Conservation (phyloP, 1,140 invertebrate genomes). For the Leptonema lineaticorne region DNA sequence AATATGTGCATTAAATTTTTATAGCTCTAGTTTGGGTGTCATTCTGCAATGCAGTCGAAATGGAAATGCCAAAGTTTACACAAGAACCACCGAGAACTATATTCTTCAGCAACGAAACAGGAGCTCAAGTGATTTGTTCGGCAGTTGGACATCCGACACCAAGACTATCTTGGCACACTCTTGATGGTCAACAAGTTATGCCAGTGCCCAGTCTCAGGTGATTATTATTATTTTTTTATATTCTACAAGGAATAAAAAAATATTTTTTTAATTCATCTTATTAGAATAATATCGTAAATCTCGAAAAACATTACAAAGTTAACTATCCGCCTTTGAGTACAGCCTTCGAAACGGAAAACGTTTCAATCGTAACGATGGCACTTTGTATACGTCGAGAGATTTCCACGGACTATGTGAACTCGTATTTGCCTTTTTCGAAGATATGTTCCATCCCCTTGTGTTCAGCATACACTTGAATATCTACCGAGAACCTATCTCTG, state of each 20-base stretch:
- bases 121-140: constrained; percentile 68
- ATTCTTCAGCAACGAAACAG: constrained; percentile 72
- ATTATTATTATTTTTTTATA: constrained; percentile 32
- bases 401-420: too few relatives aligned
- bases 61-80: constrained; percentile 68
- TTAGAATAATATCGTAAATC: too few relatives aligned
- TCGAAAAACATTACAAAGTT: neutral
- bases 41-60: neutral
- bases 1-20: neutral
- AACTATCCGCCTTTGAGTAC: neutral
- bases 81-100: constrained; percentile 68
- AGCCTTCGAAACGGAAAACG: neutral
- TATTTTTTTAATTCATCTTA: too few relatives aligned
- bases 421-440: too few relatives aligned
- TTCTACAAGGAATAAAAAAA: too few relatives aligned
- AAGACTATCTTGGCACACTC: constrained; percentile 67
- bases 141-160: constrained; percentile 70
- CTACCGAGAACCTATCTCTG: too few relatives aligned
- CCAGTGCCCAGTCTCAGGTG: constrained; percentile 66
- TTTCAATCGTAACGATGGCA: neutral
- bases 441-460: too few relatives aligned
- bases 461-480: too few relatives aligned
- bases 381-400: constrained; percentile 8
- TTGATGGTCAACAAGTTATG: constrained; percentile 61
- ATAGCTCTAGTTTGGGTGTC: neutral